Base-by-base conservation (phyloP, 1,140 invertebrate species). In the Brachionus angularis region DNA sequence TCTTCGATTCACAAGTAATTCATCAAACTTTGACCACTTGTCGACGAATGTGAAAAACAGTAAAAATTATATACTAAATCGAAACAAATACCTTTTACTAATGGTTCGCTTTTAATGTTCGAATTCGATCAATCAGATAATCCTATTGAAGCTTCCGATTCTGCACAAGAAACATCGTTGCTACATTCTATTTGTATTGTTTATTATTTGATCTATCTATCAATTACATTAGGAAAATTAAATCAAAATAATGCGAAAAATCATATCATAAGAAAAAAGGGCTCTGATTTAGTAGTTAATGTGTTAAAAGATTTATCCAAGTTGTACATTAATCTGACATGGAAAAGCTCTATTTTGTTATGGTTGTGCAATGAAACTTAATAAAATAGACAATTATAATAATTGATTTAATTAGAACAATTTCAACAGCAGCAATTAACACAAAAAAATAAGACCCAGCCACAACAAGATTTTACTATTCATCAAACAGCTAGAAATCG, bases 161-260 rank as follows among this genome's bases (percentile, higher is more conserved):
- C 85, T 72, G 86, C 88, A 7, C 83, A 85, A 10, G 86, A 88
- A 33, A 91, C 90, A 1, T 90, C 91, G 2, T 80, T 92, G 1
- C 79, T 93, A 18, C 90, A 92, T 76, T 86, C 88, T 3, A 89
- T 92, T 85, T 87, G 88, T 58, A 88, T 89, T 23, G 88, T 88
- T 14, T 89, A 93, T 79, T 89, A 89, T 16, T 91, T 91, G 76
- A 88, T 92, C 23, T 86, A 89, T 23, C 91, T 92, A 88, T 89
- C 93, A 76, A 88, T 91, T 1, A 88, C 91, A 78, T 87, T 93
- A 0, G 91, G 90, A 75, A 86, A 89, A 14, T 91, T 90, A 16
- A 88, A 89, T 14, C 77, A 91, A 80, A 88, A 84, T 74, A 90
- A 93, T 71, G 89, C 91, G 67, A 83, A 90, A 14, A 87, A 86